These are phyloP conservation scores for Phalacrocorax aristotelis DNA, from an alignment of 2,113 vertebrate genomes.

Conservation along the genomic window DNA sequence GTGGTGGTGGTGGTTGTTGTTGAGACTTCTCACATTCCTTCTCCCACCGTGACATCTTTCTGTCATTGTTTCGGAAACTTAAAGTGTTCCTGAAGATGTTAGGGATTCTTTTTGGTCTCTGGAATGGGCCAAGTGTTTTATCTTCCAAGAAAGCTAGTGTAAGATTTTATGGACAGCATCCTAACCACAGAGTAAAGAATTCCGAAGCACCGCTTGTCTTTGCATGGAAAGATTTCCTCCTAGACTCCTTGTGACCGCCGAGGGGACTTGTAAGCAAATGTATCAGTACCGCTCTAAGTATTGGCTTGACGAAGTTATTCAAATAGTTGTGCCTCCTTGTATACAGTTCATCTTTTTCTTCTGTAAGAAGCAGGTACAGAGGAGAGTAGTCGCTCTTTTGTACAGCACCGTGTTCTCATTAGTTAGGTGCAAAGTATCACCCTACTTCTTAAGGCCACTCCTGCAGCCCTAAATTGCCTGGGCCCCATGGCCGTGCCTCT, in stretches of 20 bases:
- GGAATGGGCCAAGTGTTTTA: background rate
- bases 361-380: background rate
- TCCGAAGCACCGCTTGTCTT: background rate
- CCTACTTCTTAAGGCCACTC: background rate
- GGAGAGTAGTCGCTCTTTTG: background rate
- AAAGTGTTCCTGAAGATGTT: background rate
- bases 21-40: background rate
- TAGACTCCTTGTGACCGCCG: background rate
- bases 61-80: background rate
- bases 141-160: background rate
- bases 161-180: background rate
- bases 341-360: background rate
- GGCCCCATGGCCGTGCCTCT: background rate
- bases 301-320: background rate
- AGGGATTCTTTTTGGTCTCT: background rate
- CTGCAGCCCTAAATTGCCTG: background rate
- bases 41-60: background rate
- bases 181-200: background rate
- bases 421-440: background rate
- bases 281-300: background rate
- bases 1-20: background rate
- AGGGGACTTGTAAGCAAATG: background rate
- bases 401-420: background rate
- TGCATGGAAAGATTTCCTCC: background rate
- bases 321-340: background rate